Percentiles rank a stretch among this genome's conserved stretches.
Evolutionary conservation across 1,140 invertebrate species (phyloP).

Genomic region (Lordiphosa clarofinis): DNA sequence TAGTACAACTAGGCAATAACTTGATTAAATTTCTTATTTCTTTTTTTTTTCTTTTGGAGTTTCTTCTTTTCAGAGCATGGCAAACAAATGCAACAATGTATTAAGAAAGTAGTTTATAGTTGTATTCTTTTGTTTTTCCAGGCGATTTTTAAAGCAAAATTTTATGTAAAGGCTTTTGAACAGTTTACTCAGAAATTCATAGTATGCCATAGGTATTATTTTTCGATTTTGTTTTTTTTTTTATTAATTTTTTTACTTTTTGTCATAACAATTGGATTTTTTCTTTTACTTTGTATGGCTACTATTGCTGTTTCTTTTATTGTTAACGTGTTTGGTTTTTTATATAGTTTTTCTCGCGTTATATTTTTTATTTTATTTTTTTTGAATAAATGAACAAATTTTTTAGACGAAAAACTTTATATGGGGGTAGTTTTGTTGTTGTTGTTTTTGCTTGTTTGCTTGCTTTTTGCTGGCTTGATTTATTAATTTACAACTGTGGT

Average conservation of each 20-base stretch:
- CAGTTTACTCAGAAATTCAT: constrained; percentile 28
- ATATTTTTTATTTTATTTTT: constrained; percentile 13
- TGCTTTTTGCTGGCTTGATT: constrained; percentile 41
- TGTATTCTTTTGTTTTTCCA: constrained; percentile 9
- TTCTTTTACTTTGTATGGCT: constrained; percentile 29
- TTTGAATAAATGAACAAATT: constrained; percentile 39
- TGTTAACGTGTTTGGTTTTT: constrained; percentile 24
- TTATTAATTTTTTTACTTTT: constrained; percentile 38
- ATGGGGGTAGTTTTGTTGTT: constrained; percentile 49
- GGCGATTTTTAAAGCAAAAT: constrained; percentile 43
- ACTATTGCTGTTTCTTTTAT: constrained; percentile 70
- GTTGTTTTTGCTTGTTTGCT: constrained; percentile 52
- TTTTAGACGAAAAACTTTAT: constrained; percentile 46
- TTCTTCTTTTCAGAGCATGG: constrained; percentile 10
- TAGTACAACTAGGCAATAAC: constrained; percentile 31
- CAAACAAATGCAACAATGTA: constrained; percentile 62
- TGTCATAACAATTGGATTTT: constrained; percentile 39
- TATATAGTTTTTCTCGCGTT: constrained; percentile 2
- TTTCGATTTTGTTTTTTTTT: constrained; percentile 29
- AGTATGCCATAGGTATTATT: constrained; percentile 35
- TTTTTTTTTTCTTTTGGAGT: constrained; percentile 6
- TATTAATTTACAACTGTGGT: constrained; percentile 84
- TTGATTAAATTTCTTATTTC: constrained; percentile 26
- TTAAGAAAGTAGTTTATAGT: constrained; percentile 30
- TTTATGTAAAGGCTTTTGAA: constrained; percentile 37